Conservation (phyloP, 1,140 invertebrate species). For the Streblospio benedicti region DNA sequence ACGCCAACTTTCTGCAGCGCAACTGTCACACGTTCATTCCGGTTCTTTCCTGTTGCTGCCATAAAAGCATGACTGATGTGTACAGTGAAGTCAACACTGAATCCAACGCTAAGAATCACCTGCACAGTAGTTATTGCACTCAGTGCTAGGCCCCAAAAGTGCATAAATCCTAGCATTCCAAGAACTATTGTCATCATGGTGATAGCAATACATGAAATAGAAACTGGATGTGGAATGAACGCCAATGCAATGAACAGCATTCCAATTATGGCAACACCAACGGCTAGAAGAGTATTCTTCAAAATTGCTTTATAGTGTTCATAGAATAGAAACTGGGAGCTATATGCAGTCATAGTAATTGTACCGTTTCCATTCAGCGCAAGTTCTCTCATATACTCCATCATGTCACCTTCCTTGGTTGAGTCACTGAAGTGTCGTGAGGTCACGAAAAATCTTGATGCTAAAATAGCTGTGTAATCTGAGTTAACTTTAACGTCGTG, state of each 20-base stretch:
- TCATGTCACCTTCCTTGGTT: slow-evolving; percentile 26
- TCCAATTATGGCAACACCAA: slow-evolving; percentile 78
- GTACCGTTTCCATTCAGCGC: slow-evolving; percentile 17
- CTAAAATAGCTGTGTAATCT: slow-evolving; percentile 60
- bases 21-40: slow-evolving; percentile 65
- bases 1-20: slow-evolving; percentile 81
- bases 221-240: slow-evolving; percentile 88
- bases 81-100: slow-evolving; percentile 93
- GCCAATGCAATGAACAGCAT: slow-evolving; percentile 94
- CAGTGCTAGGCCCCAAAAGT: slow-evolving; percentile 85
- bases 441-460: slow-evolving; percentile 30
- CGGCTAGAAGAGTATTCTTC: slow-evolving; percentile 84
- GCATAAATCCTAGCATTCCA: slow-evolving; percentile 93
- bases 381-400: slow-evolving; percentile 28
- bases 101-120: slow-evolving; percentile 96
- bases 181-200: slow-evolving; percentile 90
- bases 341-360: slow-evolving; percentile 26
- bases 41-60: slow-evolving; percentile 54
- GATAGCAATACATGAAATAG: slow-evolving; percentile 87
- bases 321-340: slow-evolving; percentile 33
- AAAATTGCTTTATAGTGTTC: slow-evolving; percentile 81
- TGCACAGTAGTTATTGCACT: slow-evolving; percentile 99
- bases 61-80: slow-evolving; percentile 96
- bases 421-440: slow-evolving; percentile 22
- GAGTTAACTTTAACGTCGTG: slow-evolving; percentile 79